These are phyloP conservation scores for Oikopleura vanhoeffeni DNA, from an alignment of 23 tunicate species.

Conservation along the genomic window DNA sequence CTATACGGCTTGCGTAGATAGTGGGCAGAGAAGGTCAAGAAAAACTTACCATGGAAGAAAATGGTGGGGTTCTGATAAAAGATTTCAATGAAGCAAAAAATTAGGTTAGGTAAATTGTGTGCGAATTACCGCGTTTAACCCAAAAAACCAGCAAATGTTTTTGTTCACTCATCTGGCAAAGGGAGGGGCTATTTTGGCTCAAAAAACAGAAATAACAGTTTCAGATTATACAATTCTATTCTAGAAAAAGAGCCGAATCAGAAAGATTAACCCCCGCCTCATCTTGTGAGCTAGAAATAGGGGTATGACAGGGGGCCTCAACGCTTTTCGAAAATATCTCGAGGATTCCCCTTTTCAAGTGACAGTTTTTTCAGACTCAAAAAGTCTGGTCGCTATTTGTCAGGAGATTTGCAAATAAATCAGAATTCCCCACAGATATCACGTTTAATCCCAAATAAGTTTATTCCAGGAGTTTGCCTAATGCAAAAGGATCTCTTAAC, in stretches of 20 bases:
- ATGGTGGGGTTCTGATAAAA: too few species aligned
- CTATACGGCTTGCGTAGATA: too few species aligned
- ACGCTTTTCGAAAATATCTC: not conserved
- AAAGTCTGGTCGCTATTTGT: not conserved
- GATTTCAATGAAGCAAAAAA: too few species aligned
- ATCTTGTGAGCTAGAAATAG: not conserved
- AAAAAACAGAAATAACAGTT: not conserved
- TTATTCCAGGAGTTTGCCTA: too few species aligned
- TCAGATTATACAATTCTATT: not conserved
- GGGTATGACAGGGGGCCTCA: not conserved
- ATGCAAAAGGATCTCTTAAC: too few species aligned
- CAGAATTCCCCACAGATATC: not conserved
- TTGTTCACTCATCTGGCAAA: not conserved
- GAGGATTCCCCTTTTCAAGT: too few species aligned
- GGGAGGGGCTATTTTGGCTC: not conserved
- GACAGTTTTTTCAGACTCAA: not conserved
- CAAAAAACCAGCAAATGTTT: not conserved
- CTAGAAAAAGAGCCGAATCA: not conserved
- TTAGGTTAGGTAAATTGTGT: not conserved
- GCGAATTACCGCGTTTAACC: not conserved
- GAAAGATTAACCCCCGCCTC: not conserved
- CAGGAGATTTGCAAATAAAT: not conserved
- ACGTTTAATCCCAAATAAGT: too few species aligned
- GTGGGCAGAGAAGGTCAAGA: too few species aligned
- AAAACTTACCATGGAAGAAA: too few species aligned